Evolutionary conservation across 2,113 vertebrate genomes (phyloP), one percentile per base, ranked within the genome.

Genomic region (Apodemus sylvaticus): DNA sequence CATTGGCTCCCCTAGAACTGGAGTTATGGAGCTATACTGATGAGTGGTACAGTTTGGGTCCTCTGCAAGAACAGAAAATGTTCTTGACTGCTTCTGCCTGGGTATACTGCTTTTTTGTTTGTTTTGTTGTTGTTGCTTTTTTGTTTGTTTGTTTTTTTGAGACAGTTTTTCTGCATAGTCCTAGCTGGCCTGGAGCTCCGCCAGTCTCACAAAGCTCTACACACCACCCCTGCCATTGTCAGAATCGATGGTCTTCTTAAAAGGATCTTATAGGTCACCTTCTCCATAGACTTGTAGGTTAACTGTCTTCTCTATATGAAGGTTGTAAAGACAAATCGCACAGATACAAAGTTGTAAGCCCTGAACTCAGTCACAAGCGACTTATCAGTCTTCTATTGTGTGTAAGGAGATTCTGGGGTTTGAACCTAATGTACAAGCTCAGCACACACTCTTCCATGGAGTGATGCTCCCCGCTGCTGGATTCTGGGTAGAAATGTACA

Each of bases 401-500:
- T 42, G 16, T 20, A 16, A 31, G 26, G 79, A 2, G 34, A 3
- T 45, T 74, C 87, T 77, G 26, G 19, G 29, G 29, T 45, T 76
- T 39, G 24, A 77, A 87, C 26, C 26, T 48, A 76, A 60, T 51
- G 58, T 48, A 1, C 1, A 11, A 62, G 53, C 71, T 76, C 42
- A 53, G 45, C 26, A 9, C 34, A 24, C 5, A 22, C n/a, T 78
- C 58, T 86, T 68, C 70, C 73, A 77, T 3, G 7, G 10, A 79
- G 45, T 9, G 66, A 36, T 36, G 48, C 10, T 2, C n/a, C 13
- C 39, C 60, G 53, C 53, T 74, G 48, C 79, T 89, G 82, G 85
- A 68, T n/a, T 66, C 45, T 74, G 96, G n/a, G 68, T 76, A 89
- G 68, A 83, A 96, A 90, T 51, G 73, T 42, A 34, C 71, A 89